Evolutionary conservation across 1,140 invertebrate species (phyloP).

Genomic region (Drosophila persimilis): DNA sequence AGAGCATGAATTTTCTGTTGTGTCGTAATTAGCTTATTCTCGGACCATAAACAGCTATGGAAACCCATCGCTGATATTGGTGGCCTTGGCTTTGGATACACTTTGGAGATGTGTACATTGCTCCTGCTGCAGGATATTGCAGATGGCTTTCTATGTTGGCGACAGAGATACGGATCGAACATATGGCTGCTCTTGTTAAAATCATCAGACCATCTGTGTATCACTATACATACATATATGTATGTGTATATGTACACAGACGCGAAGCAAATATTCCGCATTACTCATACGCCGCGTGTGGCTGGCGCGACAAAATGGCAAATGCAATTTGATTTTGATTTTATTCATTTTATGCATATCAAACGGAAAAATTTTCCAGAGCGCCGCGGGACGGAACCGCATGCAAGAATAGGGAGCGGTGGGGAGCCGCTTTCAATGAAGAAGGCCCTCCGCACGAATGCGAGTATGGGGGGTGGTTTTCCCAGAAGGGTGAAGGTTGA

Average conservation of each 20-base stretch:
- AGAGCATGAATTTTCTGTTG: conserved; percentile 38
- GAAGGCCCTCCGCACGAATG: too few species aligned
- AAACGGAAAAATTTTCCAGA: conserved; percentile 24
- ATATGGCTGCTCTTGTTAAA: too few species aligned
- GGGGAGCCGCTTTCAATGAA: not conserved
- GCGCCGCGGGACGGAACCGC: not conserved
- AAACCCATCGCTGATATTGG: not conserved
- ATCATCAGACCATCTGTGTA: too few species aligned
- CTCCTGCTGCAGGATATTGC: too few species aligned
- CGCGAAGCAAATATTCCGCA: conserved; percentile 5
- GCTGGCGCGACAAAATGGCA: not conserved
- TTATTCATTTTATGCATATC: conserved; percentile 54
- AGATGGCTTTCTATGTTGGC: too few species aligned
- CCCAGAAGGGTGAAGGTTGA: not conserved
- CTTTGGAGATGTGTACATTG: too few species aligned
- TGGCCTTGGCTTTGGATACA: too few species aligned
- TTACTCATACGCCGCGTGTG: conserved; percentile 32
- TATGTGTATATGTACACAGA: too few species aligned
- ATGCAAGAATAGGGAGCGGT: not conserved
- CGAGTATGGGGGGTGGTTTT: not conserved
- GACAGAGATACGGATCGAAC: too few species aligned
- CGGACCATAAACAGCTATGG: conserved; percentile 26
- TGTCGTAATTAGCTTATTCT: conserved; percentile 50
- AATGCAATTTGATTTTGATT: conserved; percentile 55
- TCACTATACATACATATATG: too few species aligned